These are phyloP conservation scores for Xyliphius kryptos DNA, from an alignment of 2,113 vertebrate genomes.

Conservation along the genomic window DNA sequence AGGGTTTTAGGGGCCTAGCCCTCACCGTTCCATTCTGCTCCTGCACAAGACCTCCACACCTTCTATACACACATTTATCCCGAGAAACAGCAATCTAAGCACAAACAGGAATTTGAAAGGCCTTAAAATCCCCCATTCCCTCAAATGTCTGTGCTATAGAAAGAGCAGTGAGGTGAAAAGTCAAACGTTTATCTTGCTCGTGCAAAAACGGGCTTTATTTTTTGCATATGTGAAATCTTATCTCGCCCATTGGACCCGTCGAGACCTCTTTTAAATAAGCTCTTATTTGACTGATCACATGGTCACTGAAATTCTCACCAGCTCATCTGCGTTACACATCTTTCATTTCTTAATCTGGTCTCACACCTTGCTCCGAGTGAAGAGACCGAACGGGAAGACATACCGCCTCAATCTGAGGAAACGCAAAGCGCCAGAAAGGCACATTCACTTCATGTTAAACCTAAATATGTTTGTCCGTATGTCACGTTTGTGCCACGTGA, in stretches of 20 bases:
- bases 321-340: slow-evolving; percentile 34
- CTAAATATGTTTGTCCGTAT: too few species aligned
- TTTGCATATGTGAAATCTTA: slow-evolving; percentile 49
- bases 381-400: slow-evolving; percentile 31
- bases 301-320: slow-evolving; percentile 40
- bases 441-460: slow-evolving; percentile 26
- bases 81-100: slow-evolving; percentile 49
- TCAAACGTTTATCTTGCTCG: slow-evolving; percentile 48
- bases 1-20: slow-evolving; percentile 29
- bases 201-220: slow-evolving; percentile 48
- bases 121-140: slow-evolving; percentile 39
- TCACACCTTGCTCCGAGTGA: slow-evolving; percentile 42
- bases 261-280: slow-evolving; percentile 46
- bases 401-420: slow-evolving; percentile 39
- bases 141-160: slow-evolving; percentile 36
- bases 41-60: slow-evolving; percentile 36
- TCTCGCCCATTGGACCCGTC: slow-evolving; percentile 43
- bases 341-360: slow-evolving; percentile 44
- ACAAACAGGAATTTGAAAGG: slow-evolving; percentile 49
- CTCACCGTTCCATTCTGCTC: slow-evolving; percentile 39
- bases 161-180: slow-evolving; percentile 34
- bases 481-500: too few species aligned
- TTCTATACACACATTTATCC: slow-evolving; percentile 48
- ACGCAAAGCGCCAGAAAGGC: slow-evolving; percentile 29
- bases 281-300: slow-evolving; percentile 43